These are phyloP conservation scores for Podiceps cristatus DNA, from an alignment of 2,113 vertebrate species.

Conservation along the genomic window DNA sequence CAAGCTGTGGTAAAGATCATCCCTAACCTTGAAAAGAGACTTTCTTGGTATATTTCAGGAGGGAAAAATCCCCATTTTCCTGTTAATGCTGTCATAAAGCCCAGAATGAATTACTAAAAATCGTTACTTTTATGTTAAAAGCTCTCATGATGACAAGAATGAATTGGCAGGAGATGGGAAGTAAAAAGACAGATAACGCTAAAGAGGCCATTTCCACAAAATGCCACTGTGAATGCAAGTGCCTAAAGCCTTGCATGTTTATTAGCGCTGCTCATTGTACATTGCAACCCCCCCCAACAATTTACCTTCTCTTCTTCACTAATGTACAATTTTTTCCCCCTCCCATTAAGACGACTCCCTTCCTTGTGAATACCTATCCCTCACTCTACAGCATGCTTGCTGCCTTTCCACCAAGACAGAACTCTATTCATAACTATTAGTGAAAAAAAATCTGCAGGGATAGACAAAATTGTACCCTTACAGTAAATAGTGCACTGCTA, in stretches of 20 bases:
- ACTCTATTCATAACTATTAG: background rate
- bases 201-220: background rate
- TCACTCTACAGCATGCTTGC: background rate
- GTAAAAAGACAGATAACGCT: background rate
- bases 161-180: background rate
- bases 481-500: background rate
- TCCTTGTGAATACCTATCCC: background rate
- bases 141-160: background rate
- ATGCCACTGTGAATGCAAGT: background rate
- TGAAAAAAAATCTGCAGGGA: background rate
- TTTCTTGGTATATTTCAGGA: background rate
- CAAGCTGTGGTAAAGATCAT: background rate
- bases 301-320: background rate
- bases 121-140: conserved; percentile 34
- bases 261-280: background rate
- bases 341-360: background rate
- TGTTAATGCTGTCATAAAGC: conserved; percentile 14
- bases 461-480: background rate
- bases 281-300: background rate
- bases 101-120: conserved; percentile 14
- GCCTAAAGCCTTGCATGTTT: background rate
- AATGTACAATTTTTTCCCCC: background rate
- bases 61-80: background rate
- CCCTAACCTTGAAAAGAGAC: background rate
- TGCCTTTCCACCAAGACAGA: background rate